Evolutionary conservation across 2,888 invertebrate species (phyloP).

Genomic region (Drosophila acutilabella): DNA sequence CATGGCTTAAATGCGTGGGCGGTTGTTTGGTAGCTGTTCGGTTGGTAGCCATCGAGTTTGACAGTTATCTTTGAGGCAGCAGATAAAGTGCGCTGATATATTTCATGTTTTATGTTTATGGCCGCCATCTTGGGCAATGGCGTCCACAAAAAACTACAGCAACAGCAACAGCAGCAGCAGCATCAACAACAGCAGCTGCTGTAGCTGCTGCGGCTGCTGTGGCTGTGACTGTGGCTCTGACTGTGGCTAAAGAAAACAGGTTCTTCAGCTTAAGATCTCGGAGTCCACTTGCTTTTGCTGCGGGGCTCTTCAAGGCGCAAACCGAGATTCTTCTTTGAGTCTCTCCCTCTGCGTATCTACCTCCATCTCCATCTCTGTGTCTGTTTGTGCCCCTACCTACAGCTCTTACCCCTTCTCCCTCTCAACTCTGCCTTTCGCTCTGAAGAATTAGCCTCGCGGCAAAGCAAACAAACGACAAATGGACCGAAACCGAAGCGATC

Average conservation of each 20-base stretch:
- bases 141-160: slow-evolving; percentile 70
- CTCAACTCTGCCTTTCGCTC: slow-evolving; percentile 25
- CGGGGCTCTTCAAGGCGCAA: slow-evolving; percentile 55
- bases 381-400: background rate
- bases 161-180: slow-evolving; percentile 37
- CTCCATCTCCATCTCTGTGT: slow-evolving; percentile 12
- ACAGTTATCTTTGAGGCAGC: slow-evolving; percentile 60
- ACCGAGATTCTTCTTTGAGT: slow-evolving; percentile 69
- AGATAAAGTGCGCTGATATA: slow-evolving; percentile 70
- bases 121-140: slow-evolving; percentile 79
- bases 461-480: slow-evolving; percentile 81
- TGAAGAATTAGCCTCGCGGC: slow-evolving; percentile 79
- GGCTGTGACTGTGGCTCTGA: slow-evolving; percentile 43
- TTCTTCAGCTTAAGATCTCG: slow-evolving; percentile 39
- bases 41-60: slow-evolving; percentile 56
- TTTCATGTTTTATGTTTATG: slow-evolving; percentile 78
- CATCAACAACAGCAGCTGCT: slow-evolving; percentile 38
- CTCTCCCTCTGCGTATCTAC: slow-evolving; percentile 14
- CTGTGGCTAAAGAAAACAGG: slow-evolving; percentile 47
- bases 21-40: slow-evolving; percentile 38
- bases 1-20: slow-evolving; percentile 34
- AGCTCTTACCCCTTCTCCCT: background rate
- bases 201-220: slow-evolving; percentile 46
- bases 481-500: slow-evolving; percentile 81
- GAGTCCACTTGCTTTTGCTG: slow-evolving; percentile 32